phyloP scores from a whole-genome alignment of 2,113 vertebrate species.

The Neogobius melanostomus region DNA sequence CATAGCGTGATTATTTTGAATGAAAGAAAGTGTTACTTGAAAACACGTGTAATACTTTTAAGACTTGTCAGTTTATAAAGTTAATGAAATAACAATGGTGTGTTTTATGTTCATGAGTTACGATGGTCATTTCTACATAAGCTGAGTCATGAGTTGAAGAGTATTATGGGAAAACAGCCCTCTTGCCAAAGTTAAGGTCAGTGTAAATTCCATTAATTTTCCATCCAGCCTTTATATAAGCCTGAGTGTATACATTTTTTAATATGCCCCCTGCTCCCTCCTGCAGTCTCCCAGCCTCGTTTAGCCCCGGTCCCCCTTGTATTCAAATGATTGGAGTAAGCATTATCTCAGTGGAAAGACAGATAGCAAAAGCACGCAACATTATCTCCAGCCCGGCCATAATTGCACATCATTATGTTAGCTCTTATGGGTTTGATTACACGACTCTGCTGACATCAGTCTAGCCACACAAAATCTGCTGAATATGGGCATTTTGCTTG shows the following conservation, averaged over 20 bases:
- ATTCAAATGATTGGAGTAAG: slow-evolving; percentile 58
- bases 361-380: slow-evolving; percentile 28
- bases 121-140: no score
- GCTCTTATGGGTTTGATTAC: slow-evolving; percentile 32
- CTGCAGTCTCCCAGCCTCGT: slow-evolving; percentile 44
- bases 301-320: slow-evolving; percentile 38
- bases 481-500: slow-evolving; percentile 20
- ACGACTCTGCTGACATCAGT: slow-evolving; percentile 22
- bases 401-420: slow-evolving; percentile 41
- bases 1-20: no score
- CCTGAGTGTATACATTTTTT: not conserved
- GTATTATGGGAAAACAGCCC: no score
- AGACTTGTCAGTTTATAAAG: no score
- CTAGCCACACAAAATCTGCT: slow-evolving; percentile 22
- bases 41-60: no score
- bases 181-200: no score
- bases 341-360: slow-evolving; percentile 44
- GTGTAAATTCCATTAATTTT: no score
- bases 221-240: no score
- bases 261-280: slow-evolving; percentile 48
- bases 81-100: no score
- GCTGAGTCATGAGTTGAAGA: no score
- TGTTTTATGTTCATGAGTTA: no score
- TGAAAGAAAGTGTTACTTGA: no score
- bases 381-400: slow-evolving; percentile 11